phyloP scores from a whole-genome alignment of 2,888 invertebrate genomes.

The Andrena chrysosceles region DNA sequence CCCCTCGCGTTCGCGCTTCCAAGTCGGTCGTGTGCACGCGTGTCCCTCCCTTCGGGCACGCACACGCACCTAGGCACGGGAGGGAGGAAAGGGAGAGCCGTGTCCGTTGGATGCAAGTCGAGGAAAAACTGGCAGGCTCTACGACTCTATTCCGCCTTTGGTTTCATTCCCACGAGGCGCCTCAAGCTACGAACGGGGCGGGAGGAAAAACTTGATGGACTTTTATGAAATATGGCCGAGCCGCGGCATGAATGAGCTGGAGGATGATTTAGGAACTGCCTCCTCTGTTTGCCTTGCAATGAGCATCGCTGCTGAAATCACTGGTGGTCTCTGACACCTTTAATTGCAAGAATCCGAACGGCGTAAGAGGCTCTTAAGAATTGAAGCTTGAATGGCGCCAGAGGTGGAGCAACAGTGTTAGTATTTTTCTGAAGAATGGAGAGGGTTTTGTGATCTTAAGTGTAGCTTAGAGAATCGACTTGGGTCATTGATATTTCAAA shows the following conservation, averaged over 20 bases:
- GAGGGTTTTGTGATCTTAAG: too few species aligned
- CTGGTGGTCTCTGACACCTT: neutral
- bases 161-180: constrained; percentile 56
- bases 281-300: neutral
- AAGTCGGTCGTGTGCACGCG: constrained; percentile 45
- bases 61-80: constrained; percentile 30
- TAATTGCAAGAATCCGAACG: neutral
- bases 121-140: constrained; percentile 63
- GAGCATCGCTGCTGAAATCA: neutral
- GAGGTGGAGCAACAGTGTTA: too few species aligned
- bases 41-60: constrained; percentile 29
- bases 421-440: too few species aligned
- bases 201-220: constrained; percentile 44
- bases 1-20: constrained; percentile 67
- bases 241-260: neutral
- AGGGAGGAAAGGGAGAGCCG: constrained; percentile 18
- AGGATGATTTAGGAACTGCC: constrained; percentile 50
- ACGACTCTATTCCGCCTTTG: constrained; percentile 62
- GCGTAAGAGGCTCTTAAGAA: too few species aligned
- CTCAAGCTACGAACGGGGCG: constrained; percentile 20
- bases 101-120: constrained; percentile 28
- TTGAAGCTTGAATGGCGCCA: too few species aligned
- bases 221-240: constrained; percentile 45
- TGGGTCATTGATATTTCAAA: constrained; percentile 16
- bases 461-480: constrained; percentile 27